Evolutionary conservation across 2,888 invertebrate species (phyloP), one percentile per base, ranked within the genome.

Genomic region (Oscheius sp.): DNA sequence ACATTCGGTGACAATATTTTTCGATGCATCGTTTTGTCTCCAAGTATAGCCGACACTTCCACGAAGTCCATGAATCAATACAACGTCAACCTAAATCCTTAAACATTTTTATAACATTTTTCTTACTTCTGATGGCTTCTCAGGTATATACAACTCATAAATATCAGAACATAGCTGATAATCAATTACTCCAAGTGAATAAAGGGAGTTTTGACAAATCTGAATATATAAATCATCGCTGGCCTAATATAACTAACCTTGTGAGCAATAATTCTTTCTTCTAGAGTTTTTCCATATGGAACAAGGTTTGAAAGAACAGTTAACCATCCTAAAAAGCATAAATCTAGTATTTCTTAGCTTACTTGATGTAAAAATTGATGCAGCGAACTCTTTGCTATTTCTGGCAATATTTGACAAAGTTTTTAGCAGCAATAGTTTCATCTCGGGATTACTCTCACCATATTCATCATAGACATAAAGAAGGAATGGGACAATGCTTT

Each of bases 11-110:
- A 76, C 58, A 1, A 80, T 70, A 46, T 73, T 74, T 17, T 73
- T 73, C 17, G 65, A 68, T 4, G 69, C 65, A 61, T 83, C 83
- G 48, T 80, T 80, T 34, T 83, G 83, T 12, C 84, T 52, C 84
- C 84, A 84, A 1, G 84, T 84, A 53, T 83, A 78, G 2, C 75
- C 77, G 3, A 80, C 81, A 45, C 76, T 78, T 1, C 84, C 84
- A 15, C 84, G 72, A 6, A 84, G 64, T 15, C 84, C 84, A 55
- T 84, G 84, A 25, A 84, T 80, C 53, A 84, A 65, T 12, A 84
- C 81, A 34, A 84, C 75, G 61, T 84, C 84, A 3, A 83, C 57
- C 69, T 75, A 71, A 66, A 66, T n/a, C n/a, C n/a, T n/a, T n/a
- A n/a, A n/a, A n/a, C n/a, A n/a, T n/a, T n/a, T n/a, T n/a, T n/a